Percentiles rank a stretch among this genome's conserved stretches.
Conservation (phyloP, 2,888 invertebrate genomes). For the Acleris literana region DNA sequence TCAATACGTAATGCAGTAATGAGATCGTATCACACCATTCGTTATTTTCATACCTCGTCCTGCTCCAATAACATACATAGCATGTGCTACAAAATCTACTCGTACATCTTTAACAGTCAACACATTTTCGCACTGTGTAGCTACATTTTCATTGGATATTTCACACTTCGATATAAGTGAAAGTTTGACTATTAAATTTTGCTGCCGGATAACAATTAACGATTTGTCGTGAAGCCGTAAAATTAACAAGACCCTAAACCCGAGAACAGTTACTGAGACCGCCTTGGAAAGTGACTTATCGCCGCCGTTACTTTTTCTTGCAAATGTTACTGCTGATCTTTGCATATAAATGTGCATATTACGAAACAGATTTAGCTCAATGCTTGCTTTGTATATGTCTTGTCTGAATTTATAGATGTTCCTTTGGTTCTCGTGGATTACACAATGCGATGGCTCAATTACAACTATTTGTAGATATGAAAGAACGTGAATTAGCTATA, state of each 20-base stretch:
- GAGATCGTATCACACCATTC: slow-evolving; percentile 46
- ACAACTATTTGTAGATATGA: neutral
- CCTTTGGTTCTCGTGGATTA: neutral
- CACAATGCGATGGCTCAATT: neutral
- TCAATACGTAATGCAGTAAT: slow-evolving; percentile 51
- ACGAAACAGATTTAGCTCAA: slow-evolving; percentile 19
- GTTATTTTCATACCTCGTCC: slow-evolving; percentile 47
- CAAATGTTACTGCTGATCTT: slow-evolving; percentile 29
- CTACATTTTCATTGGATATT: slow-evolving; percentile 21
- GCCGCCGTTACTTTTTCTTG: slow-evolving; percentile 25
- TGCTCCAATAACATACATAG: slow-evolving; percentile 51
- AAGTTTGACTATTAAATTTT: slow-evolving; percentile 25
- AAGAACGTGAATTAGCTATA: neutral
- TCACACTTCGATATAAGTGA: slow-evolving; percentile 33
- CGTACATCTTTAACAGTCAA: slow-evolving; percentile 21
- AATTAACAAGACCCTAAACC: slow-evolving; percentile 25
- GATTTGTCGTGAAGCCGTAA: slow-evolving; percentile 29
- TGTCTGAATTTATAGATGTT: neutral
- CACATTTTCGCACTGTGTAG: slow-evolving; percentile 20
- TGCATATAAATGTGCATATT: slow-evolving; percentile 30
- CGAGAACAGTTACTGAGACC: slow-evolving; percentile 17
- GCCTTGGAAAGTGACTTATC: slow-evolving; percentile 28
- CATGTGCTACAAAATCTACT: slow-evolving; percentile 37
- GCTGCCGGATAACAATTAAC: slow-evolving; percentile 29
- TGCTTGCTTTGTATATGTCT: slow-evolving; percentile 1